Evolutionary conservation across 2,888 invertebrate genomes (phyloP).

Genomic region (Ephialtes manifestator): DNA sequence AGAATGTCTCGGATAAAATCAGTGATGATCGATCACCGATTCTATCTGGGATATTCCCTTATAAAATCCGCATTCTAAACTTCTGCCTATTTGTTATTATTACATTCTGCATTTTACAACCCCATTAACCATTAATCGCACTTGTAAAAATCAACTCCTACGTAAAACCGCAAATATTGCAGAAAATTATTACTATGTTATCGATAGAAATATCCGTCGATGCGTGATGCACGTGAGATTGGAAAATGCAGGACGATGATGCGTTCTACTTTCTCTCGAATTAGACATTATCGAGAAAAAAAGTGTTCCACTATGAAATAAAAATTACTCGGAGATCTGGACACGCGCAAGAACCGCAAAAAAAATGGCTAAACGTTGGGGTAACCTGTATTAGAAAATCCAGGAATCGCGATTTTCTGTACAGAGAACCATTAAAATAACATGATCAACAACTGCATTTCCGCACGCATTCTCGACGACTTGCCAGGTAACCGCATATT

Average conservation of each 20-base stretch:
- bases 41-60: background rate
- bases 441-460: constrained; percentile 32
- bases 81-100: background rate
- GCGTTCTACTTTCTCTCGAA: constrained; percentile 64
- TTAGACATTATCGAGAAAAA: constrained; percentile 37
- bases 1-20: constrained; percentile 38
- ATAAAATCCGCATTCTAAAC: constrained; percentile 35
- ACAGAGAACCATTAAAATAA: constrained; percentile 14
- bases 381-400: constrained; percentile 54
- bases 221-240: constrained; percentile 49
- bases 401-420: constrained; percentile 15
- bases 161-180: constrained; percentile 35
- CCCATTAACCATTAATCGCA: background rate
- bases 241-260: constrained; percentile 43
- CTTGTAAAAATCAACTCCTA: background rate
- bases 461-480: constrained; percentile 47
- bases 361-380: constrained; percentile 28
- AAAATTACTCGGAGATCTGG: constrained; percentile 1
- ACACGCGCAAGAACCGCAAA: constrained; percentile 25
- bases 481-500: constrained; percentile 7
- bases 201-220: constrained; percentile 25
- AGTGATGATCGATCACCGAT: constrained; percentile 30
- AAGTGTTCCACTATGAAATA: background rate
- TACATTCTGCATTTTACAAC: background rate
- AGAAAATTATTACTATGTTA: constrained; percentile 40